Base-by-base conservation (phyloP, 2,888 invertebrate genomes). In the Thymelicus acteon region DNA sequence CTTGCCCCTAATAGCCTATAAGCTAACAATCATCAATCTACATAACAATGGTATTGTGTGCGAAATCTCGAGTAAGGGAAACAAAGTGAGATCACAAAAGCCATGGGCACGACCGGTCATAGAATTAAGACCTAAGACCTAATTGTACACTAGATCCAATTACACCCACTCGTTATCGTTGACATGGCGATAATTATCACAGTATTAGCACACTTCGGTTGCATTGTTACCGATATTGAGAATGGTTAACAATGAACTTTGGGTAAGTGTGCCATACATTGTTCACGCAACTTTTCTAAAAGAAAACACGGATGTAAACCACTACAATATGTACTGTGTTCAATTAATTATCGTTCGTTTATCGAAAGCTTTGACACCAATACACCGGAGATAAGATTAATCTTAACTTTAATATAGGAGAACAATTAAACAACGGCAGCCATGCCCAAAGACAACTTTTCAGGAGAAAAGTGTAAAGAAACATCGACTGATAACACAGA, bases 111-210 rank as follows among this genome's bases (percentile, higher is more conserved):
- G 60, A 72, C 68, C 24, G 47, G 66, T 10, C 64, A 52, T 73
- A 73, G 62, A 71, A 71, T 72, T 73, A 44, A 73, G 62, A 74
- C 71, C 71, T 44, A 10, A 31, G 31, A 31, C 31, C 31, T 75
- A 74, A 75, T 75, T 73, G 68, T 73, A 72, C 68, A 58, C 67
- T 63, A 73, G 61, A 73, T 70, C 60, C 57, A 72, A 68, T 63
- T 67, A 72, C 61, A 62, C 72, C 71, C 64, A 72, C 69, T 58
- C 47, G 69, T 73, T 67, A 67, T 39, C 68, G 60, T 64, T 68
- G 72, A 57, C 66, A 61, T 52, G 54, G 52, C 39, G 63, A 61
- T 63, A 62, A 73, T 71, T 66, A 71, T 48, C 58, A 61, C 71
- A 60, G 60, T 60, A 71, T 61, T 60, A 65, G 65, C 65, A 58